Base-by-base conservation (phyloP, 2,797 vertebrate genomes). In the Neopelma chrysocephalum region DNA sequence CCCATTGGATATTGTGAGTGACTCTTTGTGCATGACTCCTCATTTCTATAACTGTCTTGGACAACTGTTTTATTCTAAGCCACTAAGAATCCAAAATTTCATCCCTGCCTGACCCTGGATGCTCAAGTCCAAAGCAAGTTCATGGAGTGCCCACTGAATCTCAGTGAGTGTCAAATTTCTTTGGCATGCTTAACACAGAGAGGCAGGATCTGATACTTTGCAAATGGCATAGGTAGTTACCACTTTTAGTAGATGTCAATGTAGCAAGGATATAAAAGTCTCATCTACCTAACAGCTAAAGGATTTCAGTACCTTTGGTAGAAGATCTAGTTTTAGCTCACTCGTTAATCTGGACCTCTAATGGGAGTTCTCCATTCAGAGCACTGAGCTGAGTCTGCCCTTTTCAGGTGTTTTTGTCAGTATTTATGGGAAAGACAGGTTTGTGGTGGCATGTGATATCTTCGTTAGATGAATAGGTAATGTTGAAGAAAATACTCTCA, bases 111-210 rank as follows among this genome's bases (percentile, higher is more conserved):
- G 51, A 50, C 56, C 45, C 40, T 68, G 70, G 12, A 17, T 77
- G 48, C 3, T 32, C 16, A 68, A 62, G 43, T 42, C 56, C 60
- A 60, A 38, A 68, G 19, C 0, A 0, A 82, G 27, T 18, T 58
- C 34, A 1, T 31, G 77, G 40, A 86, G 16, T 1, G 3, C 45
- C 11, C 62, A 27, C 12, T 0, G 0, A 61, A 76, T 65, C 17
- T 57, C 82, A 62, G 7, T 6, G 31, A 47, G 11, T 22, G 31
- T 57, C 45, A n/a, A 5, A 61, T 72, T 29, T 54, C 19, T 21
- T 42, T 43, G 21, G 3, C 11, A 3, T 54, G 32, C 42, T 43
- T 60, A 75, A 38, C 16, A 7, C 36, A 32, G 21, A 47, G 38
- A 13, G 18, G 38, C 36, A 69, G n/a, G 23, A 47, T 42, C 36